Conservation (phyloP, 2,113 vertebrate species). For the Clarias batrachus region DNA sequence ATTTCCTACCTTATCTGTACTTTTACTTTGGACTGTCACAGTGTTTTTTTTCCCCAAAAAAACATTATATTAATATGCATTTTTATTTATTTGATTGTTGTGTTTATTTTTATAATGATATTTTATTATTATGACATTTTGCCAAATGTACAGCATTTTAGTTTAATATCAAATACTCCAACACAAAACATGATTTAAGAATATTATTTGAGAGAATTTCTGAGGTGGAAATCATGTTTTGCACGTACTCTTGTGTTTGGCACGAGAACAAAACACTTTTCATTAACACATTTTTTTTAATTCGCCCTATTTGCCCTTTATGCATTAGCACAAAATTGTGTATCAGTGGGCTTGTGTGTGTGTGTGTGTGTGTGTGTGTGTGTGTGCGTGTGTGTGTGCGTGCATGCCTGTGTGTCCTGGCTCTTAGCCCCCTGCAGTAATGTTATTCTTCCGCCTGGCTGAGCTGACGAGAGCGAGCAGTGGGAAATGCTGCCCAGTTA, state of each 20-base stretch:
- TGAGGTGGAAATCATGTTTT: neutral
- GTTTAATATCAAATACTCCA: neutral
- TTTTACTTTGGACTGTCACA: neutral
- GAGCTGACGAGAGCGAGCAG: conserved; percentile 57
- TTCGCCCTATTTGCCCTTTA: conserved; percentile 23
- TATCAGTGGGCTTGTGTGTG: neutral
- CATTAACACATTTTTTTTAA: neutral
- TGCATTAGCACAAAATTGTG: conserved; percentile 19
- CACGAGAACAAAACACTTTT: neutral
- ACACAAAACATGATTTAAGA: neutral
- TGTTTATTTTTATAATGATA: neutral
- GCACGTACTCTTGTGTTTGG: neutral
- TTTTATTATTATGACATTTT: neutral
- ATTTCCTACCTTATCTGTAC: neutral
- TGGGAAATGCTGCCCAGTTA: conserved; percentile 66
- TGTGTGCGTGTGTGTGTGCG: neutral
- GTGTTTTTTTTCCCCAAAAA: neutral
- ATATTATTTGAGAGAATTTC: neutral
- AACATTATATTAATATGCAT: neutral
- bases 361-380: neutral
- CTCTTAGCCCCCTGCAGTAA: conserved; percentile 69
- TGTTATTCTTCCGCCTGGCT: conserved; percentile 79
- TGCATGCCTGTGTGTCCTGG: conserved; percentile 1
- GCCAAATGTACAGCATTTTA: too few species aligned
- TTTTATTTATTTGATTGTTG: neutral